Evolutionary conservation across 2,113 vertebrate species (phyloP), one percentile per base, ranked within the genome.

Genomic region (Solea senegalensis): DNA sequence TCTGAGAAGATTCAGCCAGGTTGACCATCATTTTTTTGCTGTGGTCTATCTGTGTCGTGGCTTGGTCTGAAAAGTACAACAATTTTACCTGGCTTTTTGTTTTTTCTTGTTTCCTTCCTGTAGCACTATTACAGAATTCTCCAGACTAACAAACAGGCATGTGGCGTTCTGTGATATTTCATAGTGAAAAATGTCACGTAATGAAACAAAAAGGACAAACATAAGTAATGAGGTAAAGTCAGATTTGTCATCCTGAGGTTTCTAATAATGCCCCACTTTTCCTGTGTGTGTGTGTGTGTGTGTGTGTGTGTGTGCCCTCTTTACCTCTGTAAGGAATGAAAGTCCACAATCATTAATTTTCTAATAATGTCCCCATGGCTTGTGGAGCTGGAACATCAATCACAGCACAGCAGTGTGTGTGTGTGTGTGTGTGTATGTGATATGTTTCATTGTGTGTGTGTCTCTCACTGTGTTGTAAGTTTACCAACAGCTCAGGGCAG

Each of bases 361-460:
- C 59, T 81, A 79, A 88, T 81, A 82, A 87, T 80, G 74, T 56
- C 52, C 71, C 43, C 43, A 44, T 83, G 82, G 74, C 69, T 86
- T 76, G 64, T 74, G 73, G 58, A 76, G 83, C 86, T 65, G 60
- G 67, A 72, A 83, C 87, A 90, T 92, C 80, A 90, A 84, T 90
- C 90, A 85, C 76, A 73, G 74, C 71, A 65, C 63, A 40, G n/a
- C n/a, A n/a, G n/a, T n/a, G n/a, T n/a, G n/a, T n/a, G n/a, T 61
- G 27, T 51, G 43, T 65, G 28, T 65, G 70, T 50, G 8, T 53
- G 27, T 60, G 55, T 76, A 65, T 79, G 69, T 61, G 39, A 59
- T 67, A 68, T 52, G 26, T 34, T 12, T 44, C 7, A 8, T 44
- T 44, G 4, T 44, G 43, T 44, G 4, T 43, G 56, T 74, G 48